phyloP scores from a whole-genome alignment of 2,797 vertebrate genomes.

The Dendrocincla fuliginosa region DNA sequence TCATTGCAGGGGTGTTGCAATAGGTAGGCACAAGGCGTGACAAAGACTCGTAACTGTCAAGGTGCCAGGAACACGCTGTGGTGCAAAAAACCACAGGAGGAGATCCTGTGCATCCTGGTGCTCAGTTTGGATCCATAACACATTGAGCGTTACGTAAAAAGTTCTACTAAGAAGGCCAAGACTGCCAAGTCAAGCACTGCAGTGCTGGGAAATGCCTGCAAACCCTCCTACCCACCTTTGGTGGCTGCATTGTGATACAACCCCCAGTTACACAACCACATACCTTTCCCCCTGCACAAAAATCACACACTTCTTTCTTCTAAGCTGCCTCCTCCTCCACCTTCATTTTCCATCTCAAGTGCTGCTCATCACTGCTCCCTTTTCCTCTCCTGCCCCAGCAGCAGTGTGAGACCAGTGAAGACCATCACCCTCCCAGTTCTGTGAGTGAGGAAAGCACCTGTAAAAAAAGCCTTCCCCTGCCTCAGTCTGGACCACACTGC shows the following conservation, averaged over 20 bases:
- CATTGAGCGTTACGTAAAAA: neutral
- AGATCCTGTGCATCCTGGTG: neutral
- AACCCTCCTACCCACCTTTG: constrained; percentile 19
- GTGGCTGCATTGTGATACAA: neutral
- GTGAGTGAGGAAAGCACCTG: neutral
- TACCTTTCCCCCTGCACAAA: constrained; percentile 2
- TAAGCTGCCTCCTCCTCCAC: neutral
- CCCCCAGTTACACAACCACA: constrained; percentile 29
- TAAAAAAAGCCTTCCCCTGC: neutral
- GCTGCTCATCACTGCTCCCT: neutral
- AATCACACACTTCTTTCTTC: neutral
- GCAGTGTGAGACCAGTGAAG: neutral
- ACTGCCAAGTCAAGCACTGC: neutral
- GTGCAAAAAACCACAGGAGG: constrained; percentile 18
- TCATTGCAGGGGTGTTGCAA: constrained; percentile 57
- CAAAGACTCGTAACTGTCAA: constrained; percentile 35
- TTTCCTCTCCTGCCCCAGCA: neutral
- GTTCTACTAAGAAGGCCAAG: neutral
- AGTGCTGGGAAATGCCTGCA: neutral
- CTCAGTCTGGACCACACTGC: neutral
- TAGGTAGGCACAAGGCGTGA: constrained; percentile 52
- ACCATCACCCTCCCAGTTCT: neutral
- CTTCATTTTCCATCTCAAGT: neutral
- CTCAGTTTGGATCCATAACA: neutral
- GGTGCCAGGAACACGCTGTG: constrained; percentile 48